A percentile compares a stretch with the other conserved stretches of the same genome.
phyloP scores from a whole-genome alignment of 2,888 invertebrate species.

The Uloborus plumipes region DNA sequence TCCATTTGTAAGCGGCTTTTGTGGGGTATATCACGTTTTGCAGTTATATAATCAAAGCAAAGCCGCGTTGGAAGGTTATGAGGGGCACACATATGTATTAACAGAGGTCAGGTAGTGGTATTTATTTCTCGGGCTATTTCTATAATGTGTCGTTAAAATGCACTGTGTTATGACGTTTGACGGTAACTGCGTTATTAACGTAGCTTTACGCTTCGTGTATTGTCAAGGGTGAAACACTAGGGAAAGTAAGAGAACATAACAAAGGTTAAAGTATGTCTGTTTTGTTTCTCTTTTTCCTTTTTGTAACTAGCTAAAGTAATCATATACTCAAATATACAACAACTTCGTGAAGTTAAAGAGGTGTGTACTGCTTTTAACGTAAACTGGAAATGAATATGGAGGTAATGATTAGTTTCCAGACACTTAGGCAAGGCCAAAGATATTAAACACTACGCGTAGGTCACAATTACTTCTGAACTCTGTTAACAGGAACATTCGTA shows the following conservation, averaged over 20 bases:
- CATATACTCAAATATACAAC: neutral
- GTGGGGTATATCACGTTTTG: slow-evolving; percentile 53
- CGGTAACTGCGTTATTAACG: slow-evolving; percentile 49
- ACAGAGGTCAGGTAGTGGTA: slow-evolving; percentile 35
- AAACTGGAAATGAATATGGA: too few relatives aligned
- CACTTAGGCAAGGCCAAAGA: too few relatives aligned
- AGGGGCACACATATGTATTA: slow-evolving; percentile 30
- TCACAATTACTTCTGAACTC: too few relatives aligned
- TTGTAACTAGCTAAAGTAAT: too few relatives aligned
- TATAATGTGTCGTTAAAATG: slow-evolving; percentile 51
- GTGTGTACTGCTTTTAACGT: too few relatives aligned
- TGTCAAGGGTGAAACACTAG: slow-evolving; percentile 21
- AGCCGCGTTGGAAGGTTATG: slow-evolving; percentile 37
- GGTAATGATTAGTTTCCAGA: too few relatives aligned
- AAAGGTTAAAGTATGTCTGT: too few relatives aligned
- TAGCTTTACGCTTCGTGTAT: slow-evolving; percentile 31
- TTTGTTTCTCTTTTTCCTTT: too few relatives aligned
- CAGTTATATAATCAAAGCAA: slow-evolving; percentile 51
- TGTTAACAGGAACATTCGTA: too few relatives aligned
- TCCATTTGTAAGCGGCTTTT: slow-evolving; percentile 45
- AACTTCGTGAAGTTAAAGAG: neutral
- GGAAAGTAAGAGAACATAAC: too few relatives aligned
- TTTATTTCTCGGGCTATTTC: slow-evolving; percentile 36
- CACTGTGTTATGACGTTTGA: slow-evolving; percentile 45
- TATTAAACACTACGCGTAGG: too few relatives aligned